Percentiles rank a stretch among this genome's conserved stretches.
phyloP scores from a whole-genome alignment of 2,113 vertebrate genomes.

The Podarcis raffonei region DNA sequence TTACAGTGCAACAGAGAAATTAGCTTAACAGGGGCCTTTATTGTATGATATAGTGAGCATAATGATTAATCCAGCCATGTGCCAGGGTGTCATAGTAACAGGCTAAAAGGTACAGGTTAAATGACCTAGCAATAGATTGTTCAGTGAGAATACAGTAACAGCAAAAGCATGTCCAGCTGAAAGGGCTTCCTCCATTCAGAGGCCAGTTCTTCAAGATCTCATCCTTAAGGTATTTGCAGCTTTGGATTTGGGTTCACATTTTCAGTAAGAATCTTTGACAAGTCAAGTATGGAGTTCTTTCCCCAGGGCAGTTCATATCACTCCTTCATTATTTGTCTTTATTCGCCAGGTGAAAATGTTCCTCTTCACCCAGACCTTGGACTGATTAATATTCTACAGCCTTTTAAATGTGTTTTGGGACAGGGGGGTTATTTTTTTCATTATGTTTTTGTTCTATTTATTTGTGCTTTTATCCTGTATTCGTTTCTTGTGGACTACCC shows the following conservation, averaged over 20 bases:
- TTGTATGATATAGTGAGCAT: not conserved
- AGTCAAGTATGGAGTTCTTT: not conserved
- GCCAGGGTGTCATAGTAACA: not conserved
- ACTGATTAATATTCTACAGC: too few relatives aligned
- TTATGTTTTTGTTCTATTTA: too few relatives aligned
- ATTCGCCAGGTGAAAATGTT: too few relatives aligned
- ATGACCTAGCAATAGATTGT: conserved; percentile 17
- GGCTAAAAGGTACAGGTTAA: not conserved
- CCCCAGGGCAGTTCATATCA: too few relatives aligned
- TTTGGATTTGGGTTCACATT: not conserved
- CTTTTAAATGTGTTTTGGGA: too few relatives aligned
- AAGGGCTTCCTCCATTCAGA: not conserved
- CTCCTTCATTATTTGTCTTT: too few relatives aligned
- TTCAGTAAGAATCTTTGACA: not conserved
- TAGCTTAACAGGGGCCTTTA: not conserved
- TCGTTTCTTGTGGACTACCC: too few relatives aligned
- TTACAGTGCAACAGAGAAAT: not conserved
- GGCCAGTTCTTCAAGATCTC: not conserved
- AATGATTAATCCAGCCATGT: not conserved
- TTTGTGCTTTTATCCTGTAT: too few relatives aligned
- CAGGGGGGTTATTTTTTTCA: too few relatives aligned
- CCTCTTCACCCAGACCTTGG: too few relatives aligned
- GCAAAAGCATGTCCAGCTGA: not conserved
- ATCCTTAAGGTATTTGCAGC: not conserved
- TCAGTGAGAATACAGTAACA: not conserved